A percentile compares a stretch with the other conserved stretches of the same genome.
phyloP scores from a whole-genome alignment of 2,113 vertebrate species.

The Pelecanus crispus region DNA sequence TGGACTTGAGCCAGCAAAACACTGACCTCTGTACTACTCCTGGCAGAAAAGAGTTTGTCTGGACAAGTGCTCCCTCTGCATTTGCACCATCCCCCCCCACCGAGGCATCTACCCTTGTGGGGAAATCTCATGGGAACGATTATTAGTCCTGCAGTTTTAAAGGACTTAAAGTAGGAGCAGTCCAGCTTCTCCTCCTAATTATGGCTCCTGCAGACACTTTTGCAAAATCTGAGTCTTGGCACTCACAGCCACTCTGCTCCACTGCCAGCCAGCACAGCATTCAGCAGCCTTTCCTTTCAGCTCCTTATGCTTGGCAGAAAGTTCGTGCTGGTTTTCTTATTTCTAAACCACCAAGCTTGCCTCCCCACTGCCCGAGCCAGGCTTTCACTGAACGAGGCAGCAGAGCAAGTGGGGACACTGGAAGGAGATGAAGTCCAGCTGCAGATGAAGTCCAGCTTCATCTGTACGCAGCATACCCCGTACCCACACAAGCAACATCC shows the following conservation, averaged over 20 bases:
- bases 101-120: rapidly evolving
- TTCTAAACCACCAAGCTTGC: neutral
- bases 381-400: neutral
- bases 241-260: neutral
- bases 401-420: neutral
- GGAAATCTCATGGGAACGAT: neutral
- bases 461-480: neutral
- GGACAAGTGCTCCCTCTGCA: neutral
- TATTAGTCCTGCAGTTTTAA: neutral
- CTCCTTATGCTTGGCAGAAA: neutral
- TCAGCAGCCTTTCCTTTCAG: neutral
- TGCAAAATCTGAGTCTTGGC: neutral
- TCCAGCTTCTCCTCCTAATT: neutral
- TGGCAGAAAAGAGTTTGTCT: neutral
- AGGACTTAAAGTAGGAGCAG: neutral
- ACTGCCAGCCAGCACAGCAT: neutral
- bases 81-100: neutral
- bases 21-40: neutral
- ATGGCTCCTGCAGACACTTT: neutral
- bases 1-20: neutral
- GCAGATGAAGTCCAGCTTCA: neutral
- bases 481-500: neutral
- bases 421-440: neutral
- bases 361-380: neutral
- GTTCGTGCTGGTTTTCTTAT: neutral